Percentiles rank a stretch among this genome's conserved stretches.
Conservation (phyloP, 2,797 vertebrate species). For the Coendou prehensilis region DNA sequence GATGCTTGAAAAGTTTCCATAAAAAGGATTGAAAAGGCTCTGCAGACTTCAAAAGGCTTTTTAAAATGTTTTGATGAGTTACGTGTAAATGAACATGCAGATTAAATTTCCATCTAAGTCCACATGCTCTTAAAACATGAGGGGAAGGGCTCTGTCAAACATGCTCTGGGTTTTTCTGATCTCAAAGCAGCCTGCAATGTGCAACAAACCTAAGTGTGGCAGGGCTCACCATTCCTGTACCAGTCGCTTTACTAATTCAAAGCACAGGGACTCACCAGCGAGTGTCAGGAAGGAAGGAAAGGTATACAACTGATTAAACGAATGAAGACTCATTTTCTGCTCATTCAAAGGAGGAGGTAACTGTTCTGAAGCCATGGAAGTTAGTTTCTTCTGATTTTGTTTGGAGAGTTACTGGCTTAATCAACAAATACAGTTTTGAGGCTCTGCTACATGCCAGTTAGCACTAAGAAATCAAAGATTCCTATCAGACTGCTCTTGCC, state of each 20-base stretch:
- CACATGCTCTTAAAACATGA: conserved; percentile 80
- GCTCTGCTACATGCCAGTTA: not conserved
- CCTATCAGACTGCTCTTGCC: not conserved
- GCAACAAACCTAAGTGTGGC: conserved; percentile 53
- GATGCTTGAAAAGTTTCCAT: conserved; percentile 74
- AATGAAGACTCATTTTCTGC: not conserved
- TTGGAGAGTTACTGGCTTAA: not conserved
- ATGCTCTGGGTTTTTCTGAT: conserved; percentile 60
- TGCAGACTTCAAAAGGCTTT: conserved; percentile 79
- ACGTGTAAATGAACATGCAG: conserved; percentile 83
- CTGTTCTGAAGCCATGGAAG: not conserved
- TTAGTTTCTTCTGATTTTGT: conserved; percentile 35
- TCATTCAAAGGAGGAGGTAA: not conserved
- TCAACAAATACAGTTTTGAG: not conserved
- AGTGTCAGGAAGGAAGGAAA: conserved; percentile 38
- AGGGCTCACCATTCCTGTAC: conserved; percentile 9
- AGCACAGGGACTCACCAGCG: conserved; percentile 39
- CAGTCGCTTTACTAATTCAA: not conserved
- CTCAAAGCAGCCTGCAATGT: conserved; percentile 62
- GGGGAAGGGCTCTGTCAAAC: conserved; percentile 76
- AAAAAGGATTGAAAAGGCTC: conserved; percentile 74
- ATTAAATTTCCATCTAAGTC: conserved; percentile 82
- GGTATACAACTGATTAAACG: not conserved
- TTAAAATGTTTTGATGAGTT: conserved; percentile 84
- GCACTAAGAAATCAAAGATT: not conserved